Conservation (phyloP, 2,113 vertebrate genomes). For the Calyptomena viridis region DNA sequence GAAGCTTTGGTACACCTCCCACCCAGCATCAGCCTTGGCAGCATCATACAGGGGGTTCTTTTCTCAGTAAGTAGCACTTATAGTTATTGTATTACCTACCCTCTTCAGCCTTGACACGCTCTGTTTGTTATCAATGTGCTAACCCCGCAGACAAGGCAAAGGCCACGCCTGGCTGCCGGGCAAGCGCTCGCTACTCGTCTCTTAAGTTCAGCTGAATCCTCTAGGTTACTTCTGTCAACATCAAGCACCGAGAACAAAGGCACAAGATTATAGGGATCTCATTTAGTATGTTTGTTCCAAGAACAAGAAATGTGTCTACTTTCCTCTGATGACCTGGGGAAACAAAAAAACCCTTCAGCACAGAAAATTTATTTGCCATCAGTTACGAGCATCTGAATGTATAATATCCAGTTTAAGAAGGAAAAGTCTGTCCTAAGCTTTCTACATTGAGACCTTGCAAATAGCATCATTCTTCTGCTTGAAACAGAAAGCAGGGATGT, state of each 20-base stretch:
- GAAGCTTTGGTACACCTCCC: neutral
- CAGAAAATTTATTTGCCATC: neutral
- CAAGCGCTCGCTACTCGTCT: neutral
- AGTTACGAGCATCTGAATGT: neutral
- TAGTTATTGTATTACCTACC: neutral
- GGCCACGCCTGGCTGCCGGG: accelerated
- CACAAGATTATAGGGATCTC: neutral
- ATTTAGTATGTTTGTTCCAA: neutral
- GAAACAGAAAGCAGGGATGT: neutral
- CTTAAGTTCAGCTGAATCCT: neutral
- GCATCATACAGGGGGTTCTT: accelerated
- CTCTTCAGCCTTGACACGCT: neutral
- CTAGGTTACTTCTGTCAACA: neutral
- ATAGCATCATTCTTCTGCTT: neutral
- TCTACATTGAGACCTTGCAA: accelerated
- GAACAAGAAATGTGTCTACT: neutral
- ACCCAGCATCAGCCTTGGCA: neutral
- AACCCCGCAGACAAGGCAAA: neutral
- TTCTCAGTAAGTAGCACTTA: neutral
- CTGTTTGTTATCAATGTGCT: neutral
- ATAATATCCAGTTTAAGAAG: neutral
- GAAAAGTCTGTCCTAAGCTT: neutral
- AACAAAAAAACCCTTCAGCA: conserved; percentile 35
- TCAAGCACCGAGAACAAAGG: neutral
- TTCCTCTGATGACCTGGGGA: conserved; percentile 20